phyloP scores from a whole-genome alignment of 2,888 invertebrate species.

The Drosophila sordidapex region DNA sequence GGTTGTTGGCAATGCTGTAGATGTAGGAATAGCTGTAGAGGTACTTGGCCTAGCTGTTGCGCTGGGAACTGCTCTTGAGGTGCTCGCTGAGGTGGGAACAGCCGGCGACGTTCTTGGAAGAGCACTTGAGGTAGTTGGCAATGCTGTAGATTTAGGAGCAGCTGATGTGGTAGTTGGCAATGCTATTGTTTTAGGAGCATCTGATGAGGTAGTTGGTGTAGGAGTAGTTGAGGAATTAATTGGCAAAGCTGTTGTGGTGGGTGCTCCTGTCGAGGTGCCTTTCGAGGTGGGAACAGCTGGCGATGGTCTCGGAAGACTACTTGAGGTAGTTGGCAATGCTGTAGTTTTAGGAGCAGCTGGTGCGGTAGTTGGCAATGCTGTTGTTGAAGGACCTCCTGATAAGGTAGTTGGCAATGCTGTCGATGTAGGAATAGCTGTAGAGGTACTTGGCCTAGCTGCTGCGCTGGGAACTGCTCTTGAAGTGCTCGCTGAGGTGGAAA shows the following conservation, averaged over 20 bases:
- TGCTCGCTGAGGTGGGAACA: too few relatives aligned
- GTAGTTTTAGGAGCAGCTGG: neutral
- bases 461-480: too few relatives aligned
- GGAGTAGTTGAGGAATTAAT: neutral
- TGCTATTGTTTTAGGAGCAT: neutral
- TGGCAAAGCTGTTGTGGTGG: slow-evolving; percentile 2
- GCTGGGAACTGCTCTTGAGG: too few relatives aligned
- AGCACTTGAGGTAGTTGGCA: too few relatives aligned
- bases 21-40: too few relatives aligned
- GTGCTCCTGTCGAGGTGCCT: neutral
- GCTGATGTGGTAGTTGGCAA: too few relatives aligned
- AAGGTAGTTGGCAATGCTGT: neutral
- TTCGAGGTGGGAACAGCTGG: neutral
- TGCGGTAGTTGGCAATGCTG: slow-evolving; percentile 2
- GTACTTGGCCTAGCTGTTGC: too few relatives aligned
- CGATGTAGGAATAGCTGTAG: too few relatives aligned
- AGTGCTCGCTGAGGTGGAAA: too few relatives aligned
- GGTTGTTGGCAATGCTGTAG: neutral
- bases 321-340: neutral
- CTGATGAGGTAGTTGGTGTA: neutral
- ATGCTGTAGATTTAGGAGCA: too few relatives aligned
- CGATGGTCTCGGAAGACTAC: neutral
- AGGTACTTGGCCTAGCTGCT: too few relatives aligned
- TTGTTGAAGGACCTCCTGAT: neutral
- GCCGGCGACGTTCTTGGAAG: too few relatives aligned